Percentiles rank a stretch among this genome's conserved stretches.
phyloP scores from a whole-genome alignment of 2,888 invertebrate genomes.

The Conus canariensis region DNA sequence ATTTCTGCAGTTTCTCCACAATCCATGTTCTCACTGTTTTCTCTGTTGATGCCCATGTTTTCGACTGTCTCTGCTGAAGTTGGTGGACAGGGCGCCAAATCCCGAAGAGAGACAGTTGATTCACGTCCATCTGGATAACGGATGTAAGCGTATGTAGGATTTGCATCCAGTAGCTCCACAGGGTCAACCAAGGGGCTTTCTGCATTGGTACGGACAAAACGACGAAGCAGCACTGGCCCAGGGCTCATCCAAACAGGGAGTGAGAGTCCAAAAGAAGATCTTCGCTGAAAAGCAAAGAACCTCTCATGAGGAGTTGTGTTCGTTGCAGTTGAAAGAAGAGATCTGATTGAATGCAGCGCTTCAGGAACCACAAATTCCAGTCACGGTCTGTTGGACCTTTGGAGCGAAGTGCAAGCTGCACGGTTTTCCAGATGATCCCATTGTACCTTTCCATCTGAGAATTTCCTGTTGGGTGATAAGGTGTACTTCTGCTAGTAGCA shows the following conservation, averaged over 20 bases:
- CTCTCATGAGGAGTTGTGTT: slow-evolving; percentile 47
- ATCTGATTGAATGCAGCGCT: slow-evolving; percentile 47
- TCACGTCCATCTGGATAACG: slow-evolving; percentile 45
- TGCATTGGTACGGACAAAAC: slow-evolving; percentile 42
- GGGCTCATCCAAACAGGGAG: slow-evolving; percentile 46
- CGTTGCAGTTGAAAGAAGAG: slow-evolving; percentile 45
- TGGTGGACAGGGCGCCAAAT: slow-evolving; percentile 44
- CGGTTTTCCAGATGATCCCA: slow-evolving; percentile 54
- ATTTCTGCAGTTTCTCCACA: not conserved
- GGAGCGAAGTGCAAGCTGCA: slow-evolving; percentile 44
- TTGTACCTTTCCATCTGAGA: slow-evolving; percentile 51
- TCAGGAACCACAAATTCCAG: slow-evolving; percentile 51
- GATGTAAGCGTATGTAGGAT: slow-evolving; percentile 48
- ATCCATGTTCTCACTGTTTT: not conserved
- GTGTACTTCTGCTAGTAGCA: slow-evolving; percentile 51
- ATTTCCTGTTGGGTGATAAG: slow-evolving; percentile 45
- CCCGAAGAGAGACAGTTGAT: slow-evolving; percentile 45
- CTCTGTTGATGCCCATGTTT: not conserved
- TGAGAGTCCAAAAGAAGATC: slow-evolving; percentile 22
- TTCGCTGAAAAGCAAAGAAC: slow-evolving; percentile 32
- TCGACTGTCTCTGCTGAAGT: not conserved
- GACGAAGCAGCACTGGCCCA: slow-evolving; percentile 46
- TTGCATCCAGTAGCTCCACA: slow-evolving; percentile 46
- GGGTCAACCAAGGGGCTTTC: slow-evolving; percentile 47
- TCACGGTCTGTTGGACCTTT: slow-evolving; percentile 4